Percentiles rank a stretch among this genome's conserved stretches.
phyloP scores from a whole-genome alignment of 2,113 vertebrate species.

The Tragelaphus buxtoni region DNA sequence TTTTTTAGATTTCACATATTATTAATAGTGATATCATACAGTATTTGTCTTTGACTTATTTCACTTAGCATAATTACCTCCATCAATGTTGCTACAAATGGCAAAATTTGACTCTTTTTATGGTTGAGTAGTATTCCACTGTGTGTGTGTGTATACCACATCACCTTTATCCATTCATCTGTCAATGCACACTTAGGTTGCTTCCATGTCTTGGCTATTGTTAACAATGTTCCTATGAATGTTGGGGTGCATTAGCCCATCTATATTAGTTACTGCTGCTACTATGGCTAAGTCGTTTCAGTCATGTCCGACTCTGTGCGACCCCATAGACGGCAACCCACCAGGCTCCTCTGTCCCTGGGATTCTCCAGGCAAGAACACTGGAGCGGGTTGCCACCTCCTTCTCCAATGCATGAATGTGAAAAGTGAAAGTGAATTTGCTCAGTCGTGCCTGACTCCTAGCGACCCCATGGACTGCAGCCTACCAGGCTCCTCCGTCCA shows the following conservation, averaged over 20 bases:
- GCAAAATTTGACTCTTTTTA: neutral
- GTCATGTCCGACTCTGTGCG: no score
- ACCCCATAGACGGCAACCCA: no score
- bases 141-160: neutral
- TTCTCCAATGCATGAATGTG: no score
- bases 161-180: neutral
- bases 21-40: neutral
- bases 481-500: no score
- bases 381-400: no score
- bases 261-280: neutral
- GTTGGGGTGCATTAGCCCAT: neutral
- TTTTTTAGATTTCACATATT: neutral
- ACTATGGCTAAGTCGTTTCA: no score
- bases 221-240: neutral
- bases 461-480: no score
- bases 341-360: no score
- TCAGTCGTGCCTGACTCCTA: no score
- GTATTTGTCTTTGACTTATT: neutral
- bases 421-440: no score
- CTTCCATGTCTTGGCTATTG: neutral
- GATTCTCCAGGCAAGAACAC: no score
- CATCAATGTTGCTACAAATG: neutral
- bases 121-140: neutral
- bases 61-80: neutral
- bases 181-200: neutral